Conservation (phyloP, 2,113 vertebrate species). For the Nerophis lumbriciformis region DNA sequence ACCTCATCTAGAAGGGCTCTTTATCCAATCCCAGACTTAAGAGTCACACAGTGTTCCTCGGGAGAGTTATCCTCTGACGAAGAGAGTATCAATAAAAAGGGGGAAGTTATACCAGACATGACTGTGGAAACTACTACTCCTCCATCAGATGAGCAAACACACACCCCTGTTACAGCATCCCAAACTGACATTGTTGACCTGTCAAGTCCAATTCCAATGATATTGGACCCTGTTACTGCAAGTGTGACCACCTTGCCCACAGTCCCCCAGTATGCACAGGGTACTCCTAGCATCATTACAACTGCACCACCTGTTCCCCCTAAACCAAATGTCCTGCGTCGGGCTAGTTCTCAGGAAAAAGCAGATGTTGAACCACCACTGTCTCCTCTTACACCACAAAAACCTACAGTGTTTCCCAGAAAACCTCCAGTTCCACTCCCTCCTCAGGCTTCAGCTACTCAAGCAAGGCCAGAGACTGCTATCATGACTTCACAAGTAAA, state of each 20-base stretch:
- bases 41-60: conserved; percentile 95
- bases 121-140: conserved; percentile 12
- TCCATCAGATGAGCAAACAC: conserved; percentile 32
- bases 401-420: conserved; percentile 84
- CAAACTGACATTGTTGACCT: conserved; percentile 60
- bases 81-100: conserved; percentile 72
- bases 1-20: conserved; percentile 72
- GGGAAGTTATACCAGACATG: conserved; percentile 71
- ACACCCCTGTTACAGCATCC: conserved; percentile 16
- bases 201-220: conserved; percentile 44
- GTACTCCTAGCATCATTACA: conserved; percentile 67
- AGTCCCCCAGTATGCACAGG: conserved; percentile 72
- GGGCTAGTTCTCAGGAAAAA: conserved; percentile 81
- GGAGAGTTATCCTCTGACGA: conserved; percentile 88
- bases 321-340: conserved; percentile 76
- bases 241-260: conserved; percentile 70
- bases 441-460: conserved; percentile 57
- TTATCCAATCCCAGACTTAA: conserved; percentile 92
- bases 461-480: conserved; percentile 48
- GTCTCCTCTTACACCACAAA: conserved; percentile 84
- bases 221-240: conserved; percentile 41
- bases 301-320: conserved; percentile 75
- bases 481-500: conserved; percentile 60
- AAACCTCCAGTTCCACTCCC: conserved; percentile 73
- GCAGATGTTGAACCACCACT: conserved; percentile 76